phyloP scores from a whole-genome alignment of 1,140 invertebrate genomes.

The Hylaeus anthracinus region DNA sequence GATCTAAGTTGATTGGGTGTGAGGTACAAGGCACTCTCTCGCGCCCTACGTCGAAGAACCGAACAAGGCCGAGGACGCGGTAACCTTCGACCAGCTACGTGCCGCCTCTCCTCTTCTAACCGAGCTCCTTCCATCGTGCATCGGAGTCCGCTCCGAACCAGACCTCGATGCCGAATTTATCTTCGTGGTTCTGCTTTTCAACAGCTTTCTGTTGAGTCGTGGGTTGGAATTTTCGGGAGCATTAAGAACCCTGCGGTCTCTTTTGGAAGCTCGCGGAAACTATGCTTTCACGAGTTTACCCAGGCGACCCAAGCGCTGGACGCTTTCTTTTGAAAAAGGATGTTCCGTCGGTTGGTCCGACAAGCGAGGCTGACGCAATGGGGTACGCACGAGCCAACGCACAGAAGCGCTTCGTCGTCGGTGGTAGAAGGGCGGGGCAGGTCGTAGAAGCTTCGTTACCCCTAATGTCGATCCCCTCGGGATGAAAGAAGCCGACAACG shows the following conservation, averaged over 20 bases:
- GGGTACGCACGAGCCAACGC: constrained; percentile 7
- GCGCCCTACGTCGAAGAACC: constrained; percentile 66
- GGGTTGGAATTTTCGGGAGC: too few species aligned
- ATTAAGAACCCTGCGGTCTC: too few species aligned
- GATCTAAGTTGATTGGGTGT: constrained; percentile 80
- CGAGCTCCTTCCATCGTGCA: background rate
- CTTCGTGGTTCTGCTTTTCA: too few species aligned
- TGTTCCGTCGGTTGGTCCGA: background rate
- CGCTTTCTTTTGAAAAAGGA: background rate
- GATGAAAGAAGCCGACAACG: constrained; percentile 73
- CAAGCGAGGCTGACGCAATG: background rate
- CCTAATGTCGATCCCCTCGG: constrained; percentile 59
- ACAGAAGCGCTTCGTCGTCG: constrained; percentile 54
- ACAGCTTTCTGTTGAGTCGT: too few species aligned
- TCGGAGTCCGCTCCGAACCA: too few species aligned
- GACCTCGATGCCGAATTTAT: constrained; percentile 34
- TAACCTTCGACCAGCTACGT: constrained; percentile 63
- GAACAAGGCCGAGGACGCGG: constrained; percentile 62
- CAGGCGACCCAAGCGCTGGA: too few species aligned
- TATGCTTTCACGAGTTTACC: too few species aligned
- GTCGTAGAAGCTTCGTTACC: constrained; percentile 65
- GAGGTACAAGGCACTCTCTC: constrained; percentile 77
- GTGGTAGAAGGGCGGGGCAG: constrained; percentile 52
- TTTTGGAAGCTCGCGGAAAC: too few species aligned
- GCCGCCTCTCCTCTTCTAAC: background rate